phyloP scores from a whole-genome alignment of 2,888 invertebrate genomes.

The Cephus rjabovi region DNA sequence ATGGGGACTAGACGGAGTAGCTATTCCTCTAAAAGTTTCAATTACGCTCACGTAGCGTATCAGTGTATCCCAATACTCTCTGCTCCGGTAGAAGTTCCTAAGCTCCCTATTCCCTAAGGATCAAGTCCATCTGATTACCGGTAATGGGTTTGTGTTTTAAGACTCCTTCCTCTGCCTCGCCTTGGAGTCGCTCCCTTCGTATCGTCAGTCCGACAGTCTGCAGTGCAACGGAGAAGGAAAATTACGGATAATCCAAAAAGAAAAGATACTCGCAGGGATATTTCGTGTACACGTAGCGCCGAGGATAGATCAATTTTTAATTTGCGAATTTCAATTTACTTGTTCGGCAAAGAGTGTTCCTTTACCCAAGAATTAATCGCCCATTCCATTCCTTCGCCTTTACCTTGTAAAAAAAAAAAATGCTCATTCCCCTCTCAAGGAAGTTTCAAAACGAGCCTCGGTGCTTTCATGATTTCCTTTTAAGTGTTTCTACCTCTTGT shows the following conservation, averaged over 20 bases:
- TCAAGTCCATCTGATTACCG: conserved; percentile 51
- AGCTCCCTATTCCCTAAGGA: conserved; percentile 42
- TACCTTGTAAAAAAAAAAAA: background rate
- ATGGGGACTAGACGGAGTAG: background rate
- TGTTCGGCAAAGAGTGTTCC: background rate
- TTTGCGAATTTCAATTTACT: background rate
- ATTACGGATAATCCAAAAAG: background rate
- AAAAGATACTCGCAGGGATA: background rate
- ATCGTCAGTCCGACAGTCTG: background rate
- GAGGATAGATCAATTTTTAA: background rate
- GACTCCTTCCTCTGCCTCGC: conserved; percentile 14
- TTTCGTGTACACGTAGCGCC: background rate
- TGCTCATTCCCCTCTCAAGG: background rate
- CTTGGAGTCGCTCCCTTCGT: background rate
- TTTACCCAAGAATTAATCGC: background rate
- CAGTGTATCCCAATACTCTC: conserved; percentile 27
- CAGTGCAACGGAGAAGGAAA: background rate
- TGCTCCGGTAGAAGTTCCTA: background rate
- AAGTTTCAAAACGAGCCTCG: background rate
- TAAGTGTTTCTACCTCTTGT: background rate
- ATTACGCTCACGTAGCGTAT: conserved; percentile 41
- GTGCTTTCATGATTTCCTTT: background rate
- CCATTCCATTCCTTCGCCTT: background rate
- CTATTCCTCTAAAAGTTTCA: conserved; percentile 38
- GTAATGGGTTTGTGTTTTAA: conserved; percentile 52